Evolutionary conservation across 1,140 invertebrate genomes (phyloP).

Genomic region (Diabrotica undecimpunctata): DNA sequence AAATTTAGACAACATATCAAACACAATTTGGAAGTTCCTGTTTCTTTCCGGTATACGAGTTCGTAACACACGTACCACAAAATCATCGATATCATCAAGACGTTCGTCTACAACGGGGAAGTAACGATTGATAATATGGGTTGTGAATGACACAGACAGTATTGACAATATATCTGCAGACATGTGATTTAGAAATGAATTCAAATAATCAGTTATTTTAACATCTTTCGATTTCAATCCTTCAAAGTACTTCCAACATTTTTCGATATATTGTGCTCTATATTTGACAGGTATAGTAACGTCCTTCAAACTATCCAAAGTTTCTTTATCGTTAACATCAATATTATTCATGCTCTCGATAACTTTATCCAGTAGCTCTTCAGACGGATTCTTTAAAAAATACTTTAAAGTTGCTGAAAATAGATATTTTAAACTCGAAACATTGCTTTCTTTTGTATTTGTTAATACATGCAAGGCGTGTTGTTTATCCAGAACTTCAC

Average conservation of each 20-base stretch:
- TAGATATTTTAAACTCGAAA: constrained; percentile 20
- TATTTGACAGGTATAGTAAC: constrained; percentile 16
- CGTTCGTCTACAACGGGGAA: not conserved
- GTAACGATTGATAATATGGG: constrained; percentile 1
- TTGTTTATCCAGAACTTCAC: constrained; percentile 12
- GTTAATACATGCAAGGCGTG: not conserved
- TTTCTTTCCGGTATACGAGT: not conserved
- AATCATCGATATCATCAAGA: not conserved
- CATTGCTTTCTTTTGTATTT: constrained; percentile 7
- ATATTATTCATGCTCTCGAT: constrained; percentile 10
- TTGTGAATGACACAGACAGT: not conserved
- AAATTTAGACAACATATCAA: not conserved
- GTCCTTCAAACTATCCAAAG: constrained; percentile 4
- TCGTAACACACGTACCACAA: not conserved
- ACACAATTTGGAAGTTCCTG: constrained; percentile 4
- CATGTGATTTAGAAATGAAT: not conserved
- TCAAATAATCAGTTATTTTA: not conserved
- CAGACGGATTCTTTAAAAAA: constrained; percentile 20
- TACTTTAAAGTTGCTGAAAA: constrained; percentile 24
- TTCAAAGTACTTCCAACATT: constrained; percentile 18
- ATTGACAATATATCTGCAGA: not conserved
- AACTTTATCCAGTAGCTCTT: constrained; percentile 11
- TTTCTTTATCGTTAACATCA: constrained; percentile 22
- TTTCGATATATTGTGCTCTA: constrained; percentile 10
- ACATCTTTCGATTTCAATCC: not conserved